Base-by-base conservation (phyloP, 2,888 invertebrate species). In the Marasmarcha lunaedactyla region DNA sequence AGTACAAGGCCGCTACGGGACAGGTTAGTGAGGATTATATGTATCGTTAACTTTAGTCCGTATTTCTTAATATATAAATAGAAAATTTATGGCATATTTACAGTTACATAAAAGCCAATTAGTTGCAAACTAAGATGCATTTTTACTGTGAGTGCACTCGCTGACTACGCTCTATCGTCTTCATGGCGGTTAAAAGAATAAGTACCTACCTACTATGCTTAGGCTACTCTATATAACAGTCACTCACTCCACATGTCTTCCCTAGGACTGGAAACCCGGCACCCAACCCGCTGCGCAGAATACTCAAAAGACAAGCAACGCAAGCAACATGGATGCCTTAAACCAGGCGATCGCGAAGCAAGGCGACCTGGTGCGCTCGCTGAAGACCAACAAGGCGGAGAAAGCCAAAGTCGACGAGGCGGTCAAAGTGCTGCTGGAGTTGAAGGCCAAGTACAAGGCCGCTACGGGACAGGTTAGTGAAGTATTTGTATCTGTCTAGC, bases 361-460 rank as follows among this genome's bases (percentile, higher is more conserved):
- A 61, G 89, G 93, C 1, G 88, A 91, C 42, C 79, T 86, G 57
- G 87, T 94, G 0, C 78, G 94, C 9, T 69, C 88, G 13, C 67
- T 93, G 5, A 94, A 93, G 70, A 42, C 86, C 0, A 72, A 83
- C 1, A 90, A 90, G 57, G 87, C 88, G 1, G 74, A 84, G 0
- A 91, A 91, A 68, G 72, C 84, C 1, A 57, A 55, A 36, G 44
- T 67, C n/a, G 57, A 64, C 44, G 60, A 59, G 20, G 64, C 63
- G 1, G 68, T 69, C 4, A 88, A 90, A 56, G 46, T 57, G 2
- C 66, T 94, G 10, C 60, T 93, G 34, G 76, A 77, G 0, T 64
- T 93, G 0, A 95, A 94, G 71, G 71, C 83, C 2, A 86, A 91
- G 45, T 94, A 87, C 61, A 94, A 93, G 64, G 71, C 76, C 10